phyloP scores from a whole-genome alignment of 2,888 invertebrate species.

The Heteromyza rotundicornis region DNA sequence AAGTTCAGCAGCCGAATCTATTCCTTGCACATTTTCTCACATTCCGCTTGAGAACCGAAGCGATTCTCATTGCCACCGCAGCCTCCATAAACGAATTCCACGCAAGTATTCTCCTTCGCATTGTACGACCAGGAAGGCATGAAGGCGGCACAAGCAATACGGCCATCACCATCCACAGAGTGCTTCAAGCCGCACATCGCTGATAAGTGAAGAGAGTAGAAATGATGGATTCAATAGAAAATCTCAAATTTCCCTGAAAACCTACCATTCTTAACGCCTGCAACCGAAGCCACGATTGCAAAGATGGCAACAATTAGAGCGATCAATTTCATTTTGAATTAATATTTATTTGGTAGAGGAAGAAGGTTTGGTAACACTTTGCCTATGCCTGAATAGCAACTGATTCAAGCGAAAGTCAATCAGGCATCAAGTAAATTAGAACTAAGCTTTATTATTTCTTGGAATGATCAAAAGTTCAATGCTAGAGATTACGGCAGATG shows the following conservation, averaged over 20 bases:
- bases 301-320: constrained; percentile 26
- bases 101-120: constrained; percentile 65
- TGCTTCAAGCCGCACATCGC: constrained; percentile 29
- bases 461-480: too few relatives aligned
- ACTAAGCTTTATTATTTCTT: too few relatives aligned
- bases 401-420: neutral
- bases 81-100: constrained; percentile 78
- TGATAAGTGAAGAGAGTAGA: constrained; percentile 5
- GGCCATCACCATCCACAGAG: constrained; percentile 24
- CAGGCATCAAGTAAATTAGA: too few relatives aligned
- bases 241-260: neutral
- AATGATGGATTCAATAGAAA: neutral
- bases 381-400: neutral
- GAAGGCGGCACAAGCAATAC: constrained; percentile 21
- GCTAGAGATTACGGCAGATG: too few relatives aligned
- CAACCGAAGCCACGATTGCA: constrained; percentile 33
- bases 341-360: too few relatives aligned
- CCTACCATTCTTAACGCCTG: constrained; percentile 41
- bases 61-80: constrained; percentile 81
- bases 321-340: constrained; percentile 27
- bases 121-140: constrained; percentile 39
- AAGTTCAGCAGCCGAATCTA: too few relatives aligned
- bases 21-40: constrained; percentile 66
- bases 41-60: constrained; percentile 71
- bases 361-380: too few relatives aligned